phyloP scores from a whole-genome alignment of 1,140 invertebrate species.

The Macrostomum lignano region DNA sequence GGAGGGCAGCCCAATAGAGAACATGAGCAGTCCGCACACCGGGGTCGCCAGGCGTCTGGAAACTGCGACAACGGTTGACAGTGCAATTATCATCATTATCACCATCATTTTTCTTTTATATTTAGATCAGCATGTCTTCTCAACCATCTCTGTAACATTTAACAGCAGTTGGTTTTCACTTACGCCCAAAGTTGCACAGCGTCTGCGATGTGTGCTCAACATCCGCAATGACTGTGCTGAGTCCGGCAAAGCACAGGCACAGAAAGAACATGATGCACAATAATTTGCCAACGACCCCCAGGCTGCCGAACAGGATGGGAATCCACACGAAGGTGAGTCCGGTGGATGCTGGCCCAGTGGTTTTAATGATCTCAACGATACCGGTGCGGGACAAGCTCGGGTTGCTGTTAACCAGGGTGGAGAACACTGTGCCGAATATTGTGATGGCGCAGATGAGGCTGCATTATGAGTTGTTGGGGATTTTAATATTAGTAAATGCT shows the following conservation, averaged over 20 bases:
- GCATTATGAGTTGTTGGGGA: too few relatives aligned
- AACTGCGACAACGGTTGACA: too few relatives aligned
- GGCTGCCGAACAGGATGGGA: too few relatives aligned
- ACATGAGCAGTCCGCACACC: too few relatives aligned
- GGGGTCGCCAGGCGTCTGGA: too few relatives aligned
- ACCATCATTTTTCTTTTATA: too few relatives aligned
- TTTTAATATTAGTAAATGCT: not conserved
- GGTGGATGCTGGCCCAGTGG: conserved; percentile 13
- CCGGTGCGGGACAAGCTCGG: conserved; percentile 8
- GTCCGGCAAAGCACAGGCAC: conserved; percentile 14
- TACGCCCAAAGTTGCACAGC: conserved; percentile 14
- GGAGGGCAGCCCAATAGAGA: too few relatives aligned
- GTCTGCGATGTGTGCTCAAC: conserved; percentile 13
- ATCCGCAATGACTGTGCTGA: conserved; percentile 14
- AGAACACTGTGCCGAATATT: conserved; percentile 13
- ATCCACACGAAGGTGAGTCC: conserved; percentile 20
- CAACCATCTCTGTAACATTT: too few relatives aligned
- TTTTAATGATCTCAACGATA: conserved; percentile 13
- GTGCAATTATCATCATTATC: too few relatives aligned
- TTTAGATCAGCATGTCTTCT: too few relatives aligned
- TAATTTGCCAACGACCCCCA: conserved; percentile 12
- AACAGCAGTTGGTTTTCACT: too few relatives aligned
- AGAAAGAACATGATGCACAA: conserved; percentile 13
- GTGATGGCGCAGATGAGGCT: conserved; percentile 13
- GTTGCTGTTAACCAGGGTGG: conserved; percentile 8